Evolutionary conservation across 2,888 invertebrate genomes (phyloP).

Genomic region (Schrankia costaestrigalis): DNA sequence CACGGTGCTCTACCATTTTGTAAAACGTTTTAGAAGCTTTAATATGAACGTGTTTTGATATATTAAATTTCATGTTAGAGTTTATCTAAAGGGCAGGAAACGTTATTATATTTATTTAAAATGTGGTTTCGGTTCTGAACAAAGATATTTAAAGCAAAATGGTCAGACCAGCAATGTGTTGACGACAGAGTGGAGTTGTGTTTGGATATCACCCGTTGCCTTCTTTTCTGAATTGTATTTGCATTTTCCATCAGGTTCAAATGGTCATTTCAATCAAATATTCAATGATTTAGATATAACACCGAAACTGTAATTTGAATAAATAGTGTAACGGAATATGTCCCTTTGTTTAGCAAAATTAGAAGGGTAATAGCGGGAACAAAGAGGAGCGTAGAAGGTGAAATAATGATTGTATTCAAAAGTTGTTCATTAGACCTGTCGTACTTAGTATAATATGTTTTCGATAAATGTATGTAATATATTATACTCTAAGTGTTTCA

Average conservation of each 20-base stretch:
- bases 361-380: conserved; percentile 27
- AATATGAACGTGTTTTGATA: conserved; percentile 44
- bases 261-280: no score
- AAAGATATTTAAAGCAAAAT: no score
- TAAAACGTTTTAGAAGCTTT: conserved; percentile 63
- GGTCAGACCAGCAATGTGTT: no score
- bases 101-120: conserved; percentile 16
- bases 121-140: no score
- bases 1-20: conserved; percentile 69
- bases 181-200: no score
- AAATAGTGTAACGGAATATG: no score
- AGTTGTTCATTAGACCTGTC: conserved; percentile 12
- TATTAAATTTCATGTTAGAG: conserved; percentile 53
- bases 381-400: conserved; percentile 6
- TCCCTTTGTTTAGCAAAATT: conserved; percentile 24
- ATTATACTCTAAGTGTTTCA: background rate
- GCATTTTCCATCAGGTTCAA: no score
- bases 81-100: no score
- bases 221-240: no score
- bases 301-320: no score
- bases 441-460: conserved; percentile 17
- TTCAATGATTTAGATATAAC: no score
- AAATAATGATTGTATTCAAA: conserved; percentile 2
- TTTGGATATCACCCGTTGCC: no score
- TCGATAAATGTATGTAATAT: conserved; percentile 18